phyloP scores from a whole-genome alignment of 2,888 invertebrate genomes.

The Drosophila conformis region DNA sequence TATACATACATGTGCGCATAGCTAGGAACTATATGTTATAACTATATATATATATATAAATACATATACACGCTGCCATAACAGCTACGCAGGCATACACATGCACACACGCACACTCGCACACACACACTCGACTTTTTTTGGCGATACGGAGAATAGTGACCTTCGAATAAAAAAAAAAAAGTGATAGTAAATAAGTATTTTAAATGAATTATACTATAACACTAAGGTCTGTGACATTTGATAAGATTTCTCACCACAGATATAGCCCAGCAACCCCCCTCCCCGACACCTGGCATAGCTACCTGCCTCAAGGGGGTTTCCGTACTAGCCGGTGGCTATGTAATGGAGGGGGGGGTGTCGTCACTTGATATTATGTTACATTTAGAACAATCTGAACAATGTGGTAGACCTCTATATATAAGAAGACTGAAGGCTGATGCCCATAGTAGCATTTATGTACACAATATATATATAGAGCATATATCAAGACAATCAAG shows the following conservation, averaged over 20 bases:
- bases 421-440: too few species aligned
- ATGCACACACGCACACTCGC: background rate
- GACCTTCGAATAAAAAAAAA: slow-evolving; percentile 47
- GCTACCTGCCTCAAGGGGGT: background rate
- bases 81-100: slow-evolving; percentile 24
- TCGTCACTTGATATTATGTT: background rate
- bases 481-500: background rate
- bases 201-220: slow-evolving; percentile 63
- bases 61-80: slow-evolving; percentile 4
- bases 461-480: background rate
- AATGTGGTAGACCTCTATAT: background rate
- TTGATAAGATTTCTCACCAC: slow-evolving; percentile 65
- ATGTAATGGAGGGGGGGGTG: background rate
- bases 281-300: background rate
- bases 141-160: slow-evolving; percentile 34
- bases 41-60: slow-evolving; percentile 7
- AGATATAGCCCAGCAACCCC: slow-evolving; percentile 10
- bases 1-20: slow-evolving; percentile 33
- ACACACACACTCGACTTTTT: slow-evolving; percentile 4
- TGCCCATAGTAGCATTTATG: too few species aligned
- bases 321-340: too few species aligned
- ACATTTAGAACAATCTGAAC: background rate
- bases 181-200: slow-evolving; percentile 67
- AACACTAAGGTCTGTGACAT: slow-evolving; percentile 66
- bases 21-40: slow-evolving; percentile 36